Base-by-base conservation (phyloP, 2,113 vertebrate species). In the Chionodraco myersi region DNA sequence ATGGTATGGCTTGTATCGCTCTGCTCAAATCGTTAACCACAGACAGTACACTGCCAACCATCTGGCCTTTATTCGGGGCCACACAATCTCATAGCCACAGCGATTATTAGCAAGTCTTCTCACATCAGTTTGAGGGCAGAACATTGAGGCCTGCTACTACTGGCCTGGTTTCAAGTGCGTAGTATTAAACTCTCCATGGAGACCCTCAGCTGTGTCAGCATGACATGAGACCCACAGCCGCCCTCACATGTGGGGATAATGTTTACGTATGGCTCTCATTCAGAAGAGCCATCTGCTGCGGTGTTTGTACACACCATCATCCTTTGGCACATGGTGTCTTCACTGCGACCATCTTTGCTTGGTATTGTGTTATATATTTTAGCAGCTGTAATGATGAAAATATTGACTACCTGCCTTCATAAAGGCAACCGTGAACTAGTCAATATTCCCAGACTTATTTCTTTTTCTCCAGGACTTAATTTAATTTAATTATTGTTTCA, bases 281-380 rank as follows among this genome's bases (percentile, higher is more conserved):
- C 86, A 83, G 76, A 83, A 63, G 18, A 2, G 45, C 83, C 87
- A 88, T 88, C 86, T 91, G 82, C 61, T 76, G 51, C 47, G 41
- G 12, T 81, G 71, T 85, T 66, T 73, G 67, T 65, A 74, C 75
- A 79, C 80, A 70, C 1, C 16, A 57, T 70, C 49, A 72, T 77
- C 54, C 51, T 36, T 75, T 85, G 82, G 77, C 82, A 78, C 61
- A 68, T 51, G 62, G 41, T 75, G 7, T 44, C 41, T 57, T 41
- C 79, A 70, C 61, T 68, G 72, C 58, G 23, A 41, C 67, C 58
- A 88, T 79, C 18, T 77, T 72, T 70, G 62, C 68, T 71, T 72
- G 54, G 12, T 71, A 64, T 68, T 72, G 30, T 21, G 47, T 57
- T 57, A 77, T 72, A 7, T 36, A 26, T 75, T 77, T 71, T 30